Percentiles rank a stretch among this genome's conserved stretches.
phyloP scores from a whole-genome alignment of 2,797 vertebrate genomes.

The Gymnoscopelus braueri region DNA sequence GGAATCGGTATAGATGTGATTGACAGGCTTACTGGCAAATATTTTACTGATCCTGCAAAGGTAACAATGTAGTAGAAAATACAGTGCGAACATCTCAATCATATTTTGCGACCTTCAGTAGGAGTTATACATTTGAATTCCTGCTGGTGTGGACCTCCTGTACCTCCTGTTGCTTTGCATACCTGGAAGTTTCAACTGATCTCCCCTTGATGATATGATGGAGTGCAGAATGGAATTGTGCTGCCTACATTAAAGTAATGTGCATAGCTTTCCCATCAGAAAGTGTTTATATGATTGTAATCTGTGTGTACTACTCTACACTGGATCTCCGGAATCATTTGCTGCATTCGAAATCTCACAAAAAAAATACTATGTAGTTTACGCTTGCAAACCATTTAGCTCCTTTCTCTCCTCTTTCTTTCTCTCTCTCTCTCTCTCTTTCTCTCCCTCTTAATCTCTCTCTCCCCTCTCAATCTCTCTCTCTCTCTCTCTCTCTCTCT shows the following conservation, averaged over 20 bases:
- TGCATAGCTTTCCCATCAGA: background rate
- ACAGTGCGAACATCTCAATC: too few species aligned
- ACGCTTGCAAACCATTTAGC: constrained; percentile 56
- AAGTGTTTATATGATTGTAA: background rate
- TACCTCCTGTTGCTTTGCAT: too few species aligned
- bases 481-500: background rate
- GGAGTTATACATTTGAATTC: too few species aligned
- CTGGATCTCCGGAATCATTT: constrained; percentile 6
- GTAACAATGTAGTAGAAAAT: background rate
- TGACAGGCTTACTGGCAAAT: background rate
- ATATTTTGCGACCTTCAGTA: too few species aligned
- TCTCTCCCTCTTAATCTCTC: background rate
- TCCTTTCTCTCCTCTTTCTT: constrained; percentile 26
- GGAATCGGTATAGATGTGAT: background rate
- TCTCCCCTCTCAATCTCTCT: background rate
- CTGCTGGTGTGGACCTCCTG: too few species aligned
- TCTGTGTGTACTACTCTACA: constrained; percentile 6
- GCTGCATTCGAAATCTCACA: constrained; percentile 15
- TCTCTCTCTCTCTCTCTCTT: background rate
- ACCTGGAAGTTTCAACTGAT: too few species aligned
- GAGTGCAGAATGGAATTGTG: background rate
- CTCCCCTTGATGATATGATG: too few species aligned
- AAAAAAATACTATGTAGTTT: constrained; percentile 47
- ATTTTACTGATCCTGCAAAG: background rate
- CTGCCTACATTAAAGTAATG: background rate